Conservation (phyloP, 2,113 vertebrate genomes). For the Halichoerus grypus region DNA sequence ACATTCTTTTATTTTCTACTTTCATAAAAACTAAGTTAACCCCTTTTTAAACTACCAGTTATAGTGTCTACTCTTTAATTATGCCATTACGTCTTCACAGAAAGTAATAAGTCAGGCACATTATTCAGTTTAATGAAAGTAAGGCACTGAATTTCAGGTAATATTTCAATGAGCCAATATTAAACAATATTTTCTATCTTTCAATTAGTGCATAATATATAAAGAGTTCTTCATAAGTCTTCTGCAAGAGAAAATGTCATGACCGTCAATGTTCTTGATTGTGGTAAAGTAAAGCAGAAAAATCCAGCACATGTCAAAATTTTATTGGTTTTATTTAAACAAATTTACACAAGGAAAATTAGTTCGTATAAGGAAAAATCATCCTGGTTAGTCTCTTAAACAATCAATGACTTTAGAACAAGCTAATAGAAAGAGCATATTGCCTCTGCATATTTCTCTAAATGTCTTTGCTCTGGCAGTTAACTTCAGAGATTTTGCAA, state of each 20-base stretch:
- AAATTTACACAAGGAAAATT: slow-evolving; percentile 54
- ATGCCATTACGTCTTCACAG: neutral
- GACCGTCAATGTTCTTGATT: neutral
- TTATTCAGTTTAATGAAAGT: neutral
- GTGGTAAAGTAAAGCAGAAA: neutral
- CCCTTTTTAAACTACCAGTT: neutral
- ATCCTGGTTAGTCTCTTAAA: slow-evolving; percentile 5
- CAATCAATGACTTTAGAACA: neutral
- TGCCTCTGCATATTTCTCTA: neutral
- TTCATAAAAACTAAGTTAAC: neutral
- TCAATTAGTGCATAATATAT: neutral
- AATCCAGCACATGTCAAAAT: neutral
- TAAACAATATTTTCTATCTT: slow-evolving; percentile 28
- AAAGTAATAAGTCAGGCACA: neutral
- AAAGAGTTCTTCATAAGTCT: neutral
- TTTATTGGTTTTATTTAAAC: slow-evolving; percentile 60
- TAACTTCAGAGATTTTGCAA: slow-evolving; percentile 39
- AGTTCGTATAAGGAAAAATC: slow-evolving; percentile 40
- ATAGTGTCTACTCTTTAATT: neutral
- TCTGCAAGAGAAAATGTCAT: neutral
- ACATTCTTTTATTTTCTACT: neutral
- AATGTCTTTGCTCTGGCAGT: slow-evolving; percentile 15
- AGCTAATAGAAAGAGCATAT: neutral
- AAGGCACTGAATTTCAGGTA: neutral
- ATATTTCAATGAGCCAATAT: neutral